Evolutionary conservation across 2,113 vertebrate species (phyloP), one percentile per base, ranked within the genome.

Genomic region (Acanthochromis polyacanthus): DNA sequence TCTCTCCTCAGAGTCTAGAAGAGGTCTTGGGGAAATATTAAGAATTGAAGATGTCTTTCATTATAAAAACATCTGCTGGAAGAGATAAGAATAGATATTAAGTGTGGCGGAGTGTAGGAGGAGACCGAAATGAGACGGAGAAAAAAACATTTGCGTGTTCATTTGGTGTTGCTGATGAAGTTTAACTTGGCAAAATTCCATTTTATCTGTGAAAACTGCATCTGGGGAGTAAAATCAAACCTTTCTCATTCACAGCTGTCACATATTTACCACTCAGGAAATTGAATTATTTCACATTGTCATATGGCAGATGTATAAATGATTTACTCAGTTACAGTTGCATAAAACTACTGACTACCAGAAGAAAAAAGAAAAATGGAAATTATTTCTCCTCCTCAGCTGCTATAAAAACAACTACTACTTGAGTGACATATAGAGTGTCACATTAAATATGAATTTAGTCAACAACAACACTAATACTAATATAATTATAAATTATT

Each of bases 11-110:
- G 65, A 45, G 79, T 80, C 40, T 32, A 14, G 19, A 66, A 25
- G 25, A 71, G 62, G 76, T 85, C 20, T 72, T 58, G 20, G 10
- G 74, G 65, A 86, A 86, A 66, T 71, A 78, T 74, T 48, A 71
- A 20, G 22, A 55, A 71, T 20, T 36, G 28, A 66, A 59, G 50
- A 59, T 17, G 51, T 52, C 57, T 79, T 57, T 61, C 59, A 23
- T 65, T 64, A 51, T 51, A 68, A 61, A 79, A 36, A 63, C 67
- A 84, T 76, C 80, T 90, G 85, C 23, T 57, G 69, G 48, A 43
- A 20, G 71, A 88, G 88, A 89, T 88, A 88, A 84, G 83, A 79
- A 60, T 76, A 79, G 64, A 76, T 32, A 57, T 59, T 10, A 71
- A 25, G 32, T 48, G 48, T 59, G 79, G n/a, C 5, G 1, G 40